A percentile compares a stretch with the other conserved stretches of the same genome.
phyloP scores from a whole-genome alignment of 2,797 vertebrate genomes.

The Rallus crepitans region DNA sequence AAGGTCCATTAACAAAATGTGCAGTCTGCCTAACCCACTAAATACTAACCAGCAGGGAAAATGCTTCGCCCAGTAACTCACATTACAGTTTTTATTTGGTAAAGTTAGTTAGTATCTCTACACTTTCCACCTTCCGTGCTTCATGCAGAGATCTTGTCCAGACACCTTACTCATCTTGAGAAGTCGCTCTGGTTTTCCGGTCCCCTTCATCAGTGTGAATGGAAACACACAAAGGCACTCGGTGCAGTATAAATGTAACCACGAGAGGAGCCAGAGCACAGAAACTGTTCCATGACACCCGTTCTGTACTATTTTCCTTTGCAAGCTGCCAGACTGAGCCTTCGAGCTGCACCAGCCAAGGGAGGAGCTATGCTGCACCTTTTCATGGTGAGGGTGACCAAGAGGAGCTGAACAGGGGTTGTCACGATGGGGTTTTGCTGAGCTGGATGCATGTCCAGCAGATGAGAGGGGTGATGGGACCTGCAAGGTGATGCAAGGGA shows the following conservation, averaged over 20 bases:
- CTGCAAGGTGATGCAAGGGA: fast-evolving
- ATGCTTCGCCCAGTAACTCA: background rate
- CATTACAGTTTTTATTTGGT: fast-evolving
- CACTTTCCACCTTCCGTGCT: background rate
- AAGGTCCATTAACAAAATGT: background rate
- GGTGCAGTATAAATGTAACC: background rate
- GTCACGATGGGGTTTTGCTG: fast-evolving
- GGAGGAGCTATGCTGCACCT: background rate
- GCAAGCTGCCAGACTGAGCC: background rate
- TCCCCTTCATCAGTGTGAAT: background rate
- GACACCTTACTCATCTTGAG: background rate
- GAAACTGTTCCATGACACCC: fast-evolving
- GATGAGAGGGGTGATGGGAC: background rate
- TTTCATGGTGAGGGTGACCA: background rate
- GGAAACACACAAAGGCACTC: background rate
- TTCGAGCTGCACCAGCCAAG: fast-evolving
- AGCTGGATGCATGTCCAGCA: background rate
- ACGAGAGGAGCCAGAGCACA: background rate
- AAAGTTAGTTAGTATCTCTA: background rate
- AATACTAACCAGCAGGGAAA: background rate
- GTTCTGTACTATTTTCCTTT: background rate
- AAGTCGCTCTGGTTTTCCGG: background rate
- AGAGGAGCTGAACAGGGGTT: background rate
- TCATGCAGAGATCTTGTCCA: background rate
- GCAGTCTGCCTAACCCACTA: background rate